phyloP scores from a whole-genome alignment of 1,140 invertebrate genomes.

The Brachionus angularis region DNA sequence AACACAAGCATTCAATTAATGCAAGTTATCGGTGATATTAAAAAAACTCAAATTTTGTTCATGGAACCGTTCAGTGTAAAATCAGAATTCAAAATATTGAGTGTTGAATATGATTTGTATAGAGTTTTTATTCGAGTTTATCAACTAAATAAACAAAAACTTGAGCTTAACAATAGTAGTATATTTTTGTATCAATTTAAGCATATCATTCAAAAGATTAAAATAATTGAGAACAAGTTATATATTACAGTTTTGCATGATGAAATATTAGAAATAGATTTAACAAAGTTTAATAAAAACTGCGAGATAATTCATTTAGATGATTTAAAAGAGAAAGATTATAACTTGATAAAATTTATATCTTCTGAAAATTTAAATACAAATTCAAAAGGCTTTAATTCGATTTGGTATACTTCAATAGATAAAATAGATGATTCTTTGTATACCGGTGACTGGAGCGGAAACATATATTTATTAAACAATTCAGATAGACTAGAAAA shows the following conservation, averaged over 20 bases:
- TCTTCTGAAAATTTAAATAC: too few relatives aligned
- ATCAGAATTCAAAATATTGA: neutral
- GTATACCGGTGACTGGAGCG: neutral
- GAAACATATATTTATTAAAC: neutral
- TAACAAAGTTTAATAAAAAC: neutral
- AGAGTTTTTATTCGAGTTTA: neutral
- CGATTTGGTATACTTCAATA: constrained; percentile 8
- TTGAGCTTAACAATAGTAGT: neutral
- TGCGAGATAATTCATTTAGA: neutral
- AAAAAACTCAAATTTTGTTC: neutral
- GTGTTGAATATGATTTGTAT: neutral
- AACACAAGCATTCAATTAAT: neutral
- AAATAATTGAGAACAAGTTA: neutral
- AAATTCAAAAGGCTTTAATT: too few relatives aligned
- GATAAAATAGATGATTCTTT: neutral
- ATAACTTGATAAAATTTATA: neutral
- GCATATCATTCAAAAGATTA: constrained; percentile 3
- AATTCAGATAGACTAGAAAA: neutral
- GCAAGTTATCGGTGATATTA: neutral
- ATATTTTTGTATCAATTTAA: neutral
- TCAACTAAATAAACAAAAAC: neutral
- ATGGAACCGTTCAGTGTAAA: neutral
- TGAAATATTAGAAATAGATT: constrained; percentile 24
- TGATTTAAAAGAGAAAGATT: neutral
- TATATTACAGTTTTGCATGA: neutral